Evolutionary conservation across 2,888 invertebrate species (phyloP).

Genomic region (Rutpela maculata): DNA sequence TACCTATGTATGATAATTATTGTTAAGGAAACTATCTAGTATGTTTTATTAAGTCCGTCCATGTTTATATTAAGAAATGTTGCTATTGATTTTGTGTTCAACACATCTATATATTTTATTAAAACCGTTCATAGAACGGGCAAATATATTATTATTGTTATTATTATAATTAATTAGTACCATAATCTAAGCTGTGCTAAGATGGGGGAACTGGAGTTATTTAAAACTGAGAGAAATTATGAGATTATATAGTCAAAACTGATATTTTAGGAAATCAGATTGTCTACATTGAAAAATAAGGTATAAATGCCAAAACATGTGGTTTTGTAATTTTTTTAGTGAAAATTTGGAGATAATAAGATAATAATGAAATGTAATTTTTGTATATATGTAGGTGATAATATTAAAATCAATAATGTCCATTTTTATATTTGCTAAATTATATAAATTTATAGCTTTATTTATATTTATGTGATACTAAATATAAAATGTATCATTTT

Average conservation of each 20-base stretch:
- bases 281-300: neutral
- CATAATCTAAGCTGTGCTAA: slow-evolving; percentile 47
- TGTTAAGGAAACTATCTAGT: slow-evolving; percentile 2
- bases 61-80: slow-evolving; percentile 48
- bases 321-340: neutral
- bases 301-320: neutral
- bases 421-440: slow-evolving; percentile 44
- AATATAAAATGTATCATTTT: slow-evolving; percentile 42
- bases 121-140: slow-evolving; percentile 58
- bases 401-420: slow-evolving; percentile 22
- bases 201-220: slow-evolving; percentile 17
- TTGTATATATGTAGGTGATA: slow-evolving; percentile 27
- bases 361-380: slow-evolving; percentile 5
- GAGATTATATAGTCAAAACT: slow-evolving; percentile 25
- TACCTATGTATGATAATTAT: slow-evolving; percentile 12
- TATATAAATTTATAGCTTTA: slow-evolving; percentile 43
- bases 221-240: slow-evolving; percentile 17
- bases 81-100: slow-evolving; percentile 60
- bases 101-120: slow-evolving; percentile 66
- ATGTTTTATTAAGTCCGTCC: slow-evolving; percentile 50
- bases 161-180: slow-evolving; percentile 63
- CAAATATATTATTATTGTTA: slow-evolving; percentile 61
- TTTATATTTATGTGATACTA: slow-evolving; percentile 47
- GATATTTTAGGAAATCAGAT: neutral
- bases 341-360: neutral